These are phyloP conservation scores for Noctua pronuba DNA, from an alignment of 2,888 invertebrate species.

Conservation along the genomic window DNA sequence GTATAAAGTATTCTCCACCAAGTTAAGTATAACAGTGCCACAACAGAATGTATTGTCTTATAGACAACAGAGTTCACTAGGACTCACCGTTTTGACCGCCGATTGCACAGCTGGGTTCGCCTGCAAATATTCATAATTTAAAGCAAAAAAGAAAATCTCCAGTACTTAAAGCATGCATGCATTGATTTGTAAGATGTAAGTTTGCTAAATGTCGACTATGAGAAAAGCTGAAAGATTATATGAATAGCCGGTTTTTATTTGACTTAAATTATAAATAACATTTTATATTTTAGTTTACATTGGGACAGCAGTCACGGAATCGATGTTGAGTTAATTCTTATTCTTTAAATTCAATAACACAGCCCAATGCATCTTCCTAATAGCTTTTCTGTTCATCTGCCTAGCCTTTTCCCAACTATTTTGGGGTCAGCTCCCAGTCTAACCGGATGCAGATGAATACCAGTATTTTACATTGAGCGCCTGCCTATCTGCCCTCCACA, in stretches of 20 bases:
- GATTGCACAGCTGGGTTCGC: constrained; percentile 98
- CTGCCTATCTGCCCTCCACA: neutral
- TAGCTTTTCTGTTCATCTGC: neutral
- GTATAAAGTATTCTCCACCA: constrained; percentile 76
- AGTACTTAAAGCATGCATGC: constrained; percentile 85
- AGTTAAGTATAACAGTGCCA: constrained; percentile 73
- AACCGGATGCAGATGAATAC: no score
- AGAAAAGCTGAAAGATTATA: neutral
- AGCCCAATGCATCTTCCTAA: neutral
- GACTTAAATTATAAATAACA: neutral
- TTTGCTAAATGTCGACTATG: constrained; percentile 48
- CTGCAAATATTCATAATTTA: constrained; percentile 92
- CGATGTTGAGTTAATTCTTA: neutral
- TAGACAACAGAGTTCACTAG: constrained; percentile 72
- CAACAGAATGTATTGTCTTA: constrained; percentile 52
- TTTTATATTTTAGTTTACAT: neutral
- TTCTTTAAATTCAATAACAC: neutral
- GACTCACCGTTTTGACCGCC: constrained; percentile 98
- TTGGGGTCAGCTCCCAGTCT: neutral
- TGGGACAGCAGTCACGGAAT: neutral
- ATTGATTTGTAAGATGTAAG: constrained; percentile 52
- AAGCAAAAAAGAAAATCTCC: constrained; percentile 79
- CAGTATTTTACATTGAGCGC: no score
- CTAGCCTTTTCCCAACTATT: neutral
- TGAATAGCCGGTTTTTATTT: neutral